Conservation (phyloP, 1,140 invertebrate species). For the Antheraea mylitta region DNA sequence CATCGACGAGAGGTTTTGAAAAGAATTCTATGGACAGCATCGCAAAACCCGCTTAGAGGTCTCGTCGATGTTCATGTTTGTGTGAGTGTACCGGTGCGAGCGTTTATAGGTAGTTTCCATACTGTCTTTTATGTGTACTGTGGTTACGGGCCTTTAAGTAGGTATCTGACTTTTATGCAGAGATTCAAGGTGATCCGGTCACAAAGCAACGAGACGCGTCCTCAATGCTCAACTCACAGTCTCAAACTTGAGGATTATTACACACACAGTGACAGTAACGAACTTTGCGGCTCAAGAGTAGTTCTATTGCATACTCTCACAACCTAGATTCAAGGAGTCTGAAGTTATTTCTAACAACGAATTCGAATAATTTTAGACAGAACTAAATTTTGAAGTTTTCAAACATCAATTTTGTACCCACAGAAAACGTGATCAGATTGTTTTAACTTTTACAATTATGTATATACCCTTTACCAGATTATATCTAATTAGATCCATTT, state of each 20-base stretch:
- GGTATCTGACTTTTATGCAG: conserved; percentile 36
- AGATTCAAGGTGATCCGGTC: conserved; percentile 70
- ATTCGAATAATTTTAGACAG: background rate
- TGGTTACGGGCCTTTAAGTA: background rate
- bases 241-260: conserved; percentile 6
- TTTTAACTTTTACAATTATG: too few species aligned
- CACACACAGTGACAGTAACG: conserved; percentile 4
- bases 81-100: too few species aligned
- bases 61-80: too few species aligned
- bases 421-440: too few species aligned
- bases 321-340: background rate
- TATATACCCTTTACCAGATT: too few species aligned
- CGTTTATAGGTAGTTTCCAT: too few species aligned
- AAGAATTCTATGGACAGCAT: too few species aligned
- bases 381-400: background rate
- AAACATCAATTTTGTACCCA: too few species aligned
- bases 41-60: too few species aligned
- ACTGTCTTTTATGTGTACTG: too few species aligned
- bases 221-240: conserved; percentile 14
- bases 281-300: background rate
- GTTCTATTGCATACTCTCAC: background rate
- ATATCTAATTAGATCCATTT: too few species aligned
- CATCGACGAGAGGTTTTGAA: too few species aligned
- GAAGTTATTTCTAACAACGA: background rate
- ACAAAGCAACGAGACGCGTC: conserved; percentile 30